phyloP scores from a whole-genome alignment of 2,113 vertebrate genomes.

The human (Homo sapiens) region DNA sequence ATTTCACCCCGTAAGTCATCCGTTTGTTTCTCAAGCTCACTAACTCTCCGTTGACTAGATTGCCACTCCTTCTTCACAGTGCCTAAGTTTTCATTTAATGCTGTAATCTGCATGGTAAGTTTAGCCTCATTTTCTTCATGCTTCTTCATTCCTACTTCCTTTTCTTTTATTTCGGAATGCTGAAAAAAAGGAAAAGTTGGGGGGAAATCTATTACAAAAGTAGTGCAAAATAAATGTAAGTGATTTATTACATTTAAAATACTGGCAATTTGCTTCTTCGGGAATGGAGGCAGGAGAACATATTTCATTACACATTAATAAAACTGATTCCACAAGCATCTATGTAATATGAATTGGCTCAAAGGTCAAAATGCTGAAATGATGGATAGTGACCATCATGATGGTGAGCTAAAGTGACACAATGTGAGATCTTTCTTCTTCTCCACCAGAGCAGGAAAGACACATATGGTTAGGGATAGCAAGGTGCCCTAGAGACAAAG shows the following conservation, averaged over 20 bases:
- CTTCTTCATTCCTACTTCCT: constrained; percentile 88
- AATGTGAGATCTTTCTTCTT: background rate
- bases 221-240: background rate
- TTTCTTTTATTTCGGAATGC: constrained; percentile 89
- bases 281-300: background rate
- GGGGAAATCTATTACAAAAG: background rate
- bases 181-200: constrained; percentile 72
- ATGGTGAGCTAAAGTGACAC: background rate
- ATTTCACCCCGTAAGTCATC: constrained; percentile 97
- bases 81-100: constrained; percentile 95
- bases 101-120: constrained; percentile 91
- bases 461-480: background rate
- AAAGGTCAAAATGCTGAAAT: background rate
- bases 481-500: background rate
- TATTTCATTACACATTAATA: background rate
- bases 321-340: background rate
- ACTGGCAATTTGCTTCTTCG: background rate
- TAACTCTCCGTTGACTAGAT: constrained; percentile 92
- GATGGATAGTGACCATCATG: background rate
- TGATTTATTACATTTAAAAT: constrained; percentile 28
- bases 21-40: constrained; percentile 96
- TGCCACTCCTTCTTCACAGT: constrained; percentile 98
- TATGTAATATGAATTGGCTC: constrained; percentile 18
- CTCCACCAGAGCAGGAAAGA: background rate
- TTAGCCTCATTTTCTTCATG: constrained; percentile 92